Conservation (phyloP, 2,797 vertebrate genomes). For the Cynodonichthys magdalenae region DNA sequence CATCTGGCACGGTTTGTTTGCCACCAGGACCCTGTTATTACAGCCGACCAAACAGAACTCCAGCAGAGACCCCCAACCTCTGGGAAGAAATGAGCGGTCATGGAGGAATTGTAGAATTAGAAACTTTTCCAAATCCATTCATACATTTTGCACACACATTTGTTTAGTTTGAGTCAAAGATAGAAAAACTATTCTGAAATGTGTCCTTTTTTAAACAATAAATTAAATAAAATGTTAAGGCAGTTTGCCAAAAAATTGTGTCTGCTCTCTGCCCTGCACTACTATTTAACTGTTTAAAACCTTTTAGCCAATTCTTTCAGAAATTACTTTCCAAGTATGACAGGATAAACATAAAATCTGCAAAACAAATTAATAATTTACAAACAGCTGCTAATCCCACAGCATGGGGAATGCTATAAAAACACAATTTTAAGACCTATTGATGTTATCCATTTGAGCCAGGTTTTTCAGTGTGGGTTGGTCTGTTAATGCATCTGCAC, state of each 20-base stretch:
- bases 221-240: neutral
- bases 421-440: slow-evolving; percentile 12
- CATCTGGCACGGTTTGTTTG: slow-evolving; percentile 88
- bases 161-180: neutral
- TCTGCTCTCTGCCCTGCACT: neutral
- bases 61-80: slow-evolving; percentile 40
- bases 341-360: slow-evolving; percentile 34
- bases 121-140: slow-evolving; percentile 37
- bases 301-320: neutral
- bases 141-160: slow-evolving; percentile 3
- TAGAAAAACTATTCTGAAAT: neutral
- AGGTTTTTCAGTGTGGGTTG: slow-evolving; percentile 71
- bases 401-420: slow-evolving; percentile 23
- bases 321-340: neutral
- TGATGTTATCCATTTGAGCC: slow-evolving; percentile 32
- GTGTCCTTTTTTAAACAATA: neutral
- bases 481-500: slow-evolving; percentile 44
- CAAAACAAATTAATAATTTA: slow-evolving; percentile 54
- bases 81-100: slow-evolving; percentile 62
- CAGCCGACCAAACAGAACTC: slow-evolving; percentile 59
- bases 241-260: too few relatives aligned
- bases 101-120: slow-evolving; percentile 42
- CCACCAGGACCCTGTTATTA: slow-evolving; percentile 86
- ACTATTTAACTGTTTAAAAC: neutral
- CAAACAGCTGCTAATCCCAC: slow-evolving; percentile 34